Base-by-base conservation (phyloP, 2,888 invertebrate species). In the Hirtodrosophila alboralis region DNA sequence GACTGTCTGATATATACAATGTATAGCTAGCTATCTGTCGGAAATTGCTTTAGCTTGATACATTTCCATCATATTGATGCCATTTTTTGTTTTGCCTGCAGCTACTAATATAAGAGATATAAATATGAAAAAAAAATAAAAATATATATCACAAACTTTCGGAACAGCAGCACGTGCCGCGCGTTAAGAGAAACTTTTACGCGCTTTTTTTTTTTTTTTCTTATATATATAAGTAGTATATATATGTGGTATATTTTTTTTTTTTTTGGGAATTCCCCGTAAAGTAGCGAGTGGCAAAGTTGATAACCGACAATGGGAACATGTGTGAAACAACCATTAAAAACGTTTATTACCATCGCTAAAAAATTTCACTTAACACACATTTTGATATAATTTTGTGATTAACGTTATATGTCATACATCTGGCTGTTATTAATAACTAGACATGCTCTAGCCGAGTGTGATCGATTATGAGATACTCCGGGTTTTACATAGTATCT, bases 31-130 rank as follows among this genome's bases (percentile, higher is more conserved):
- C 37, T 38, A 64, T 70, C 52, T 34, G 49, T 57, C 59, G 64
- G 70, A 80, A 80, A 80, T 77, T 80, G 74, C 59, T 49, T 57
- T 37, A 70, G 47, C 53, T 60, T 44, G 74, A 73, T 70, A 80
- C 67, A 76, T 70, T 56, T 61, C 54, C 70, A 73, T 64, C 61
- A 73, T 63, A 61, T 70, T 65, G 71, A 54, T 65, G 61, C 13
- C 53, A 43, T 53, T 57, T 65, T 52, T 51, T 43, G 30, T n/a
- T 13, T 14, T 16, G 57, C 70, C 73, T 18, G 61, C 36, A 53
- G 67, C 73, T n/a, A 54, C 48, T 28, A 48, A 53, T 49, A 28
- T 26, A 6, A 47, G 40, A 18, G 26, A 38, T 40, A 51, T 60
- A 52, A 10, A 33, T 3, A 14, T 23, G 52, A 40, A 33, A 45